Evolutionary conservation across 2,113 vertebrate genomes (phyloP), one percentile per base, ranked within the genome.

Genomic region (Cervus canadensis): DNA sequence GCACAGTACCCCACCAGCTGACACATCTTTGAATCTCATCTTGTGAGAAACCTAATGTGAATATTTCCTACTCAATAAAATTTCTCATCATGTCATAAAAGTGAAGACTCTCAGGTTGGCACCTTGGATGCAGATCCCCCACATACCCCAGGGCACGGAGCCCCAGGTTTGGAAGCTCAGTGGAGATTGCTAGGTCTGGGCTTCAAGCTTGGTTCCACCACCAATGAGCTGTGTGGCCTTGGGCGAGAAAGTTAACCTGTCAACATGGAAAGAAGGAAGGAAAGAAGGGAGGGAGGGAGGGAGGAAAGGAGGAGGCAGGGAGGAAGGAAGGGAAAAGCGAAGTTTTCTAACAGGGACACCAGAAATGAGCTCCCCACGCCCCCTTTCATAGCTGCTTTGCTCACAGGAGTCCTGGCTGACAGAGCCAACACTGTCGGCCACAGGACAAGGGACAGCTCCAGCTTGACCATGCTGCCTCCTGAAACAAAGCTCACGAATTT

Each of bases 361-460:
- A 48, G 64, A 82, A 92, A 86, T 16, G 4, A 48, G 25, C 40
- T 16, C 25, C 57, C 83, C 36, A 45, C 1, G 6, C 25, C 60
- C 54, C 1, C 10, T 17, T 26, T 48, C 28, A 2, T 3, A 16
- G 59, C 8, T 59, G 45, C 33, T 17, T 17, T 43, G 36, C 86
- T 81, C 59, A 11, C 0, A 5, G 33, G 81, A 62, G 11, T 2
- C 25, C 2, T 6, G 19, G 60, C 0, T 17, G 74, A 21, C 74
- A 78, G 3, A 30, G 36, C 62, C 26, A 13, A 33, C 21, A 16
- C 12, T 17, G 54, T 28, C 21, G 2, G 62, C 82, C 30, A 67
- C 64, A 95, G 96, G 62, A 97, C 71, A 95, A 88, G 94, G 83
- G 96, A 97, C 67, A 91, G 86, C 97, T 92, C 36, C 33, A 10